Conservation (phyloP, 2,888 invertebrate genomes). For the Zhuqinia jingwanae region DNA sequence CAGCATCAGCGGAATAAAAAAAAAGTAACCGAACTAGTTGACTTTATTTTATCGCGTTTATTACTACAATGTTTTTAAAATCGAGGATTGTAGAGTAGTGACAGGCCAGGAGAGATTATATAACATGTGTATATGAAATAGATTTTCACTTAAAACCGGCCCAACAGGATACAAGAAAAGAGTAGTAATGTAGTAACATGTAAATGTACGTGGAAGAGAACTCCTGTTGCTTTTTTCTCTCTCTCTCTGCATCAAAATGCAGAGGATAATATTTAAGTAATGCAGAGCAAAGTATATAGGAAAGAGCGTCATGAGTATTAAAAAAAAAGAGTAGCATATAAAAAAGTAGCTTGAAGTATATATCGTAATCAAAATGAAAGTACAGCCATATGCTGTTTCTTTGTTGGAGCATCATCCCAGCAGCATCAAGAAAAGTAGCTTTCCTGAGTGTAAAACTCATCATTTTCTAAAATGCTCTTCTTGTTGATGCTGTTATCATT, state of each 20-base stretch:
- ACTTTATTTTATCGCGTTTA: slow-evolving; percentile 44
- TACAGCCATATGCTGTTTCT: slow-evolving; percentile 11
- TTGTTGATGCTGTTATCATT: neutral
- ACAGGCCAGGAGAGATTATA: neutral
- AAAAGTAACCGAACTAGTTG: slow-evolving; percentile 62
- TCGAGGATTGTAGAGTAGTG: no score
- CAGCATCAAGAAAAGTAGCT: neutral
- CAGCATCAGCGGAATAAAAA: slow-evolving; percentile 47
- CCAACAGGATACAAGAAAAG: slow-evolving; percentile 64
- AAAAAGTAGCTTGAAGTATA: neutral
- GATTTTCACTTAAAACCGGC: slow-evolving; percentile 57
- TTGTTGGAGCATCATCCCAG: no score
- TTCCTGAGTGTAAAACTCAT: neutral
- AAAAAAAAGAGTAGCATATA: no score
- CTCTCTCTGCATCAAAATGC: no score
- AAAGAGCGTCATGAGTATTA: neutral
- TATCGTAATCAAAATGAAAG: slow-evolving; percentile 30
- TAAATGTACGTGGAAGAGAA: slow-evolving; percentile 52
- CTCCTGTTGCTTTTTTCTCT: slow-evolving; percentile 73
- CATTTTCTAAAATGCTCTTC: no score
- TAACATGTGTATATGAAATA: no score
- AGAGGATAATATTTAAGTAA: slow-evolving; percentile 33
- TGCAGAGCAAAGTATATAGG: slow-evolving; percentile 36
- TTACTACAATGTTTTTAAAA: neutral
- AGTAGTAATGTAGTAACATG: neutral